Conservation (phyloP, 2,113 vertebrate species). For the Galeopterus variegatus region DNA sequence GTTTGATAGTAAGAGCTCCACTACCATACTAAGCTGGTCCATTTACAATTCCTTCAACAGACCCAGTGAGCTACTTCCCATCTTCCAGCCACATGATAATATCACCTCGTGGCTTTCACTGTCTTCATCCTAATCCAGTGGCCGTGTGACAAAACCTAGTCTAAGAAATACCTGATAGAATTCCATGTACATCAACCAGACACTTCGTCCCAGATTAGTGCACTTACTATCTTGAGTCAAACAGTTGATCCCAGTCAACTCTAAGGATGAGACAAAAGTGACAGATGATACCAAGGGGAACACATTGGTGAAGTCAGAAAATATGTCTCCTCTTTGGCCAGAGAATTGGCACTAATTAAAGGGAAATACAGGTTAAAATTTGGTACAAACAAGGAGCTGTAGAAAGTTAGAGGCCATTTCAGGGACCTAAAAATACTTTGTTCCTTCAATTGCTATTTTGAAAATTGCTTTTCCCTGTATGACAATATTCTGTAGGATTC, state of each 20-base stretch:
- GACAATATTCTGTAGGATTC: conserved; percentile 48
- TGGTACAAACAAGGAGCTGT: background rate
- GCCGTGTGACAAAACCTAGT: background rate
- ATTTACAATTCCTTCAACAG: background rate
- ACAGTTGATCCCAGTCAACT: background rate
- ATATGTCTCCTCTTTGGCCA: conserved; percentile 9
- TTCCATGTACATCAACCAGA: background rate
- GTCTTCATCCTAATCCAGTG: background rate
- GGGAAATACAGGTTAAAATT: conserved; percentile 43
- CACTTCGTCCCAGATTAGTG: background rate
- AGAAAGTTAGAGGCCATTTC: conserved; percentile 7
- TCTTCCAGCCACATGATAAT: background rate
- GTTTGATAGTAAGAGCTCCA: background rate
- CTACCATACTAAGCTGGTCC: background rate
- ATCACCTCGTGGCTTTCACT: background rate
- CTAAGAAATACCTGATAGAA: background rate
- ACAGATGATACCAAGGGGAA: background rate
- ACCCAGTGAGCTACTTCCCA: background rate
- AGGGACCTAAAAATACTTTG: conserved; percentile 3
- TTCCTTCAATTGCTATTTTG: conserved; percentile 49
- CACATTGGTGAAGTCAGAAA: background rate
- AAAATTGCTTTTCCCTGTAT: conserved; percentile 7
- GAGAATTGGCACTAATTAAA: conserved; percentile 44
- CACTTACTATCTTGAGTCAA: background rate
- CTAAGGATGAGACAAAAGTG: background rate